Base-by-base conservation (phyloP, 2,888 invertebrate species). In the Caenorhabditis japonica region DNA sequence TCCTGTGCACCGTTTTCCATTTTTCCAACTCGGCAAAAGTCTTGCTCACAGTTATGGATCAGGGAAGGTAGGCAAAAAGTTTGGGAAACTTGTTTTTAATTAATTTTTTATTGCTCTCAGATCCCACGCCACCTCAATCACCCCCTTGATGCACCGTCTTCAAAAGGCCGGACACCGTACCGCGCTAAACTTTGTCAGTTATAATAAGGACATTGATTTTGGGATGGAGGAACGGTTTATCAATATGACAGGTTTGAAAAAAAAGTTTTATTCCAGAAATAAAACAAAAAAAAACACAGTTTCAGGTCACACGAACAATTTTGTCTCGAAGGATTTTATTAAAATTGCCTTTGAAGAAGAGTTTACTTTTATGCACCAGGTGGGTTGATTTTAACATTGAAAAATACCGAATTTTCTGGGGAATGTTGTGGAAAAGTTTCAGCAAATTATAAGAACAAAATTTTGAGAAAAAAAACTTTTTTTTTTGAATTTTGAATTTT, bases 11-110 rank as follows among this genome's bases (percentile, higher is more conserved):
- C 4, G 1, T 56, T 23, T 17, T 21, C 7, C 3, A 34, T 10
- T 27, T 47, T 25, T 59, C 36, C 25, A 13, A 36, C 7, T 19
- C 60, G 0, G 66, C 68, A 0, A 68, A 73, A 30, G 46, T 73
- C 0, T 36, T 73, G 3, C 27, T 73, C n/a, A 68, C 73, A 0
- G 68, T 73, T 1, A 73, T 73, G 73, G 68, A 73, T 52, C 73
- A 73, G 27, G 73, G 73, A 52, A 61, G 68, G 73, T 73, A 27
- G 25, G 21, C 17, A 2, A n/a, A n/a, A 8, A 17, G 17, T 46
- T 38, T 44, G n/a, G n/a, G n/a, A n/a, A n/a, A n/a, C n/a, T n/a
- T n/a, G n/a, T n/a, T n/a, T n/a, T n/a, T n/a, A n/a, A n/a, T n/a
- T n/a, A n/a, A n/a, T n/a, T n/a, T n/a, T n/a, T n/a, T n/a, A n/a